Conservation (phyloP, 2,113 vertebrate species). For the Mungos mungo region DNA sequence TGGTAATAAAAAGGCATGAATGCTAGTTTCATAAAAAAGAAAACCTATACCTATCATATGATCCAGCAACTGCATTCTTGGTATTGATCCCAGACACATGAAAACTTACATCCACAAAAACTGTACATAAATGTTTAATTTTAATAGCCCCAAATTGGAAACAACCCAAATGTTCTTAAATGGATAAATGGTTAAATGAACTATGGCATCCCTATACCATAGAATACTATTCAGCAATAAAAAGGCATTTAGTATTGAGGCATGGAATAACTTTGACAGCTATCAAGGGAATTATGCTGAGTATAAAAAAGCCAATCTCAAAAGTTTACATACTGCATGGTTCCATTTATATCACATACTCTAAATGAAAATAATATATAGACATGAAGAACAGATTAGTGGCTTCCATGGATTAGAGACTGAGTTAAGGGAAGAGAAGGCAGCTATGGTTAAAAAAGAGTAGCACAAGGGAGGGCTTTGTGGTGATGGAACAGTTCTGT, state of each 20-base stretch:
- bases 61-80: background rate
- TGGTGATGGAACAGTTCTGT: background rate
- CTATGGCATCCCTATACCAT: background rate
- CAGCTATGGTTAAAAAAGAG: background rate
- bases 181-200: constrained; percentile 10
- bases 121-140: background rate
- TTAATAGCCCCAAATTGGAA: background rate
- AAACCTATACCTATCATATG: background rate
- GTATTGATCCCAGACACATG: background rate
- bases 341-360: background rate
- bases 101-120: background rate
- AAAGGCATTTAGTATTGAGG: background rate
- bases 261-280: background rate
- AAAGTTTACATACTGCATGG: background rate
- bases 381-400: background rate
- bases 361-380: constrained; percentile 7
- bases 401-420: background rate
- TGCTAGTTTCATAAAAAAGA: background rate
- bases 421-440: background rate
- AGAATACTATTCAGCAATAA: background rate
- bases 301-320: constrained; percentile 8
- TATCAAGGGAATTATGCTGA: background rate
- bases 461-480: background rate
- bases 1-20: background rate
- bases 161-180: background rate